These are phyloP conservation scores for Pyrochroa serraticornis DNA, from an alignment of 2,888 invertebrate genomes.

Conservation along the genomic window DNA sequence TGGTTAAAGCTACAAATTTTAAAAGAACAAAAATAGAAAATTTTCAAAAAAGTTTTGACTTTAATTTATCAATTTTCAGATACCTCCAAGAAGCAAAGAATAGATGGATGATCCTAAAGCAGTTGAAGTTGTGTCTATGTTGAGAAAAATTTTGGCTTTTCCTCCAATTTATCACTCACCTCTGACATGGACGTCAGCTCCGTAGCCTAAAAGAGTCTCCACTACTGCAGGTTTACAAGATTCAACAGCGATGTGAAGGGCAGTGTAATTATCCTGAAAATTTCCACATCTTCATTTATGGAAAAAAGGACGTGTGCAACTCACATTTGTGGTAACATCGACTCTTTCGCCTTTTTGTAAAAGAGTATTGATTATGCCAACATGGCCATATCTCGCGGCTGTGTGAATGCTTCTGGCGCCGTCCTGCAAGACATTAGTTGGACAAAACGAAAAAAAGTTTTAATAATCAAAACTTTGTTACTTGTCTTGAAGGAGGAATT, in stretches of 20 bases:
- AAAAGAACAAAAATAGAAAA: too few relatives aligned
- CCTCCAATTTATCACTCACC: slow-evolving; percentile 62
- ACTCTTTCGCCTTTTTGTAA: slow-evolving; percentile 96
- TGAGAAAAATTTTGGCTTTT: too few relatives aligned
- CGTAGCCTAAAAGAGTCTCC: slow-evolving; percentile 93
- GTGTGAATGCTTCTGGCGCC: slow-evolving; percentile 98
- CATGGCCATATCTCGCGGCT: slow-evolving; percentile 95
- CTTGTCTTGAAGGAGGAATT: neutral
- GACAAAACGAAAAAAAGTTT: neutral
- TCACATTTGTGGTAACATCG: slow-evolving; percentile 92
- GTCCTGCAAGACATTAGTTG: slow-evolving; percentile 63
- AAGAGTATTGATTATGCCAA: slow-evolving; percentile 94
- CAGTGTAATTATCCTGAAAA: slow-evolving; percentile 92
- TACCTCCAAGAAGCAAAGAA: too few relatives aligned
- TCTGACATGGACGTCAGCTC: slow-evolving; percentile 95
- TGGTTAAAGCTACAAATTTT: too few relatives aligned
- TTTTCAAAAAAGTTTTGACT: too few relatives aligned
- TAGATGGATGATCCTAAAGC: too few relatives aligned
- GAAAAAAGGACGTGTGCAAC: slow-evolving; percentile 43
- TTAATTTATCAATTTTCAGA: too few relatives aligned
- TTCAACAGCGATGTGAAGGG: slow-evolving; percentile 96
- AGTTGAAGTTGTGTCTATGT: too few relatives aligned
- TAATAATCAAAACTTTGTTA: neutral
- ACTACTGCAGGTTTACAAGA: slow-evolving; percentile 93
- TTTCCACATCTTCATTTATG: slow-evolving; percentile 6